These are phyloP conservation scores for Pristionchus exspectatus DNA, from an alignment of 2,888 invertebrate genomes.

Conservation along the genomic window DNA sequence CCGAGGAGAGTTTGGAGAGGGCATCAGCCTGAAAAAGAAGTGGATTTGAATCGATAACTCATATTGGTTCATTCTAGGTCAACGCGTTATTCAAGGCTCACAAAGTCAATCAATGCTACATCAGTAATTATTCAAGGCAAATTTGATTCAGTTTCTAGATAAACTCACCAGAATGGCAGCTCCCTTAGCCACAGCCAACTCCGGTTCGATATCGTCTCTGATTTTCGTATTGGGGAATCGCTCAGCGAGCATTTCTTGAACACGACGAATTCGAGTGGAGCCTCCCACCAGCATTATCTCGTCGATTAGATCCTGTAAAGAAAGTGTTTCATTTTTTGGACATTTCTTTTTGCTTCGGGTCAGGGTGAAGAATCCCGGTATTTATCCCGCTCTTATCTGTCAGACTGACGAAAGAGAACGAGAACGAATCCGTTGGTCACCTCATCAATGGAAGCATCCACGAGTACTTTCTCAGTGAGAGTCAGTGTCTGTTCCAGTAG, in stretches of 20 bases:
- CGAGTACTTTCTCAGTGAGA: constrained; percentile 36
- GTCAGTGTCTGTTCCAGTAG: neutral
- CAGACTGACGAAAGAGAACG: too few relatives aligned
- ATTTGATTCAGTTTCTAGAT: too few relatives aligned
- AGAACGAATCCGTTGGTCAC: neutral
- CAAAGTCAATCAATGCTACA: too few relatives aligned
- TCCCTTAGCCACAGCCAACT: constrained; percentile 15
- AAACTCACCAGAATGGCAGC: constrained; percentile 19
- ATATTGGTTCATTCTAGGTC: neutral
- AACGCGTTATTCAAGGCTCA: neutral
- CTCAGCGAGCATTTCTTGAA: neutral
- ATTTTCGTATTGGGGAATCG: neutral
- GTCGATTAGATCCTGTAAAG: neutral
- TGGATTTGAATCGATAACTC: neutral
- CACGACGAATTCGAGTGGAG: neutral
- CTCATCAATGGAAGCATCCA: neutral
- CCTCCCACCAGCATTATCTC: constrained; percentile 41
- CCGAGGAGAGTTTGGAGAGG: neutral
- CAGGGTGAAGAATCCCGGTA: too few relatives aligned
- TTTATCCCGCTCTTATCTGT: too few relatives aligned
- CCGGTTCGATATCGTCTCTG: constrained; percentile 34
- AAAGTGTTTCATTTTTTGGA: neutral
- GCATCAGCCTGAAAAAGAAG: neutral
- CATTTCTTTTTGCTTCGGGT: too few relatives aligned
- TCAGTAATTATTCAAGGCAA: too few relatives aligned